Evolutionary conservation across 2,797 vertebrate species (phyloP).

Genomic region (Vipera latastei): DNA sequence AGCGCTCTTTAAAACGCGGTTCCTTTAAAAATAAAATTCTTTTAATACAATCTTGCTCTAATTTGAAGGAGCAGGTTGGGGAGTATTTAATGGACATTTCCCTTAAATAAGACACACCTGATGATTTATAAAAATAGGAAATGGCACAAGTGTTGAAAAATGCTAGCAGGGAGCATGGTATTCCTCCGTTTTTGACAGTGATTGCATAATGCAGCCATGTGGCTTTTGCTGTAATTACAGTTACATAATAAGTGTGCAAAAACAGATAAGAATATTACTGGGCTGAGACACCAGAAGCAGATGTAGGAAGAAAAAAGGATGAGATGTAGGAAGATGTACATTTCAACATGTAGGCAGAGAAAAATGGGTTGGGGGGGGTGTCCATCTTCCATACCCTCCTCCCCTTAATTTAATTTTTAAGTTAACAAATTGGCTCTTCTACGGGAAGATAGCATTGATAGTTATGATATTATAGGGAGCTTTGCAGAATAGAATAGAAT

Average conservation of each 20-base stretch:
- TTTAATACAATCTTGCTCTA: neutral
- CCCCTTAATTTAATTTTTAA: neutral
- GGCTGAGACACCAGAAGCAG: neutral
- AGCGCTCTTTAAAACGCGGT: neutral
- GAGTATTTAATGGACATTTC: neutral
- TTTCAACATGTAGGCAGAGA: neutral
- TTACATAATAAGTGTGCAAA: conserved; percentile 1
- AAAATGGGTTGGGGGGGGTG: neutral
- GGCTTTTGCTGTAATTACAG: conserved; percentile 17
- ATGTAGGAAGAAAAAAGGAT: neutral
- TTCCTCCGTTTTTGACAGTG: neutral
- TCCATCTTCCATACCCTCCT: neutral
- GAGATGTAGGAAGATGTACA: neutral
- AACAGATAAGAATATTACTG: neutral
- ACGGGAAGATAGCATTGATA: neutral
- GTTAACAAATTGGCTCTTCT: neutral
- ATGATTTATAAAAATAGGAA: neutral
- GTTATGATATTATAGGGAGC: neutral
- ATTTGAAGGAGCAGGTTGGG: neutral
- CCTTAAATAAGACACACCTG: neutral
- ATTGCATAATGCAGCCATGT: conserved; percentile 11
- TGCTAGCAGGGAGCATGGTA: neutral
- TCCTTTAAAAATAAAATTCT: neutral
- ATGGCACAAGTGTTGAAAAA: neutral
- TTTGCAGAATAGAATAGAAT: neutral